Evolutionary conservation across 1,140 invertebrate genomes (phyloP), one percentile per base, ranked within the genome.

Genomic region (Lucilia sericata): DNA sequence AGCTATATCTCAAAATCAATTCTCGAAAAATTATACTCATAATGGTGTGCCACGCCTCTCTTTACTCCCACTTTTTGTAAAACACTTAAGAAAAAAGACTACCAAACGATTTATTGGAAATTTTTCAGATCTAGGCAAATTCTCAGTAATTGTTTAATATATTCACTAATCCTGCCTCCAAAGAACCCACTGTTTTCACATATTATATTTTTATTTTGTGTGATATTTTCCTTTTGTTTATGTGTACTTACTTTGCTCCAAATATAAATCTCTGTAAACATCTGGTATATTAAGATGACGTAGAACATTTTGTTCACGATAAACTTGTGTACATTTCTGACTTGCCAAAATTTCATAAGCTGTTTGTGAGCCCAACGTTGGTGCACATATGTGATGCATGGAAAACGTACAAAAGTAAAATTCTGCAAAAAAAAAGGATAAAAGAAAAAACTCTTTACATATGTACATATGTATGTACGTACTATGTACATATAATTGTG

Each of bases 301-400:
- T 84, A 89, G 87, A 25, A 89, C 87, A 80, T 88, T 87, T 60
- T 90, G 88, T 36, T 90, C 88, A 74, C 86, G 85, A 9, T 88
- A 83, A 17, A 88, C 87, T 80, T 90, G 84, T 12, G 87, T 86
- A 85, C 88, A 90, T 75, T 88, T 85, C 12, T 82, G 84, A 21
- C 83, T 86, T 13, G 84, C 87, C 78, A 90, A 74, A 25, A 90
- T 84, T 42, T 89, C 86, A 49, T 88, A 90, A n/a, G 85, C 85
- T 82, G 49, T 0, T 81, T 84, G 2, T 84, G 86, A 51, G 12
- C 80, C 88, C 13, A 89, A 83, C 4, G 82, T 74, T 0, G 86
- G 82, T 0, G 88, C 88, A 85, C 88, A 90, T 5, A 65, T 83
- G 76, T 90, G 88, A 85, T 90, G 88, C 84, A 88, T 84, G 76